Percentiles rank a stretch among this genome's conserved stretches.
These are phyloP conservation scores for Leiothrix lutea DNA, from an alignment of 2,113 vertebrate genomes.

Conservation along the genomic window DNA sequence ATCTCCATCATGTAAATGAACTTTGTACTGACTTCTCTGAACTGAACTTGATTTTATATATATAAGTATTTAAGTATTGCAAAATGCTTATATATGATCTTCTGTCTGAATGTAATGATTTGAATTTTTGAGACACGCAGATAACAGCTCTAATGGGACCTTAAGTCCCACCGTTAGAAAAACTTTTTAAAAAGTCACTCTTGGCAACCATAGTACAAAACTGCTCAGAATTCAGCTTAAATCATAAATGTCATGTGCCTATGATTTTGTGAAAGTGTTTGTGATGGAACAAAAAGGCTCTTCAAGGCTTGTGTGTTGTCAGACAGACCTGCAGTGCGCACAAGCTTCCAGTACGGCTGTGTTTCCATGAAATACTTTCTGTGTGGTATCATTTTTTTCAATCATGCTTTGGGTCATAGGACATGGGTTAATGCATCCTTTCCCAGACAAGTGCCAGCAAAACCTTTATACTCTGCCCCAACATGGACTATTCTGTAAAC, in stretches of 20 bases:
- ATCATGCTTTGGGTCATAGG: not conserved
- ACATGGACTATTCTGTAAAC: not conserved
- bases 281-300: not conserved
- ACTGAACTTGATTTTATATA: not conserved
- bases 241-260: not conserved
- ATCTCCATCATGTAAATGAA: not conserved
- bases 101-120: not conserved
- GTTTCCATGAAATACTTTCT: not conserved
- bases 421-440: not conserved
- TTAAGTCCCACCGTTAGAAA: not conserved
- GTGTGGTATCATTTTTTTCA: conserved; percentile 15
- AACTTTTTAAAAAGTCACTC: accelerated
- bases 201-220: not conserved
- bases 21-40: not conserved
- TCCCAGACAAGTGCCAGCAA: conserved; percentile 35
- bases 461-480: conserved; percentile 22
- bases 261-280: not conserved
- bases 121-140: not conserved
- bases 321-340: not conserved
- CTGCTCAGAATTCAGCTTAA: not conserved
- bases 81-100: not conserved
- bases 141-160: not conserved
- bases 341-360: not conserved
- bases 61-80: not conserved
- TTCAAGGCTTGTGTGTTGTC: not conserved